Conservation (phyloP, 2,888 invertebrate genomes). For the Drosophila crucigera region DNA sequence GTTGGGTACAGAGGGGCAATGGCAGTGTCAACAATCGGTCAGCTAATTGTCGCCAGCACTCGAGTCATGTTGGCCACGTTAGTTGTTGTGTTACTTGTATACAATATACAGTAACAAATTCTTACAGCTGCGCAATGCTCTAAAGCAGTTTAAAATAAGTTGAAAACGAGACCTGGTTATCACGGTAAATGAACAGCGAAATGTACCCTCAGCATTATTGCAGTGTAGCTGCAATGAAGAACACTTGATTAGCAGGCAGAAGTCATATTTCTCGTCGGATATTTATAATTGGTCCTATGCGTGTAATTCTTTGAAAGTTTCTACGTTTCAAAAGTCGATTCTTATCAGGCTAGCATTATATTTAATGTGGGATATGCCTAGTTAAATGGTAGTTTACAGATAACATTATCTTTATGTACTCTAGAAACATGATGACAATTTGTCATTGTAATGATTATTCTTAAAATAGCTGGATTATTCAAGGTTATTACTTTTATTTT, state of each 20-base stretch:
- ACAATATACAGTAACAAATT: conserved; percentile 1
- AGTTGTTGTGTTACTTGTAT: conserved; percentile 11
- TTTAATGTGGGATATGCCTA: background rate
- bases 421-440: background rate
- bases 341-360: background rate
- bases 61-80: conserved; percentile 41
- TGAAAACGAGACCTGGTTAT: background rate
- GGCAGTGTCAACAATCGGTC: conserved; percentile 53
- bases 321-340: background rate
- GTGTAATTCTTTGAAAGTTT: background rate
- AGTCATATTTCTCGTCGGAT: no score
- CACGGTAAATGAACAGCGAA: background rate
- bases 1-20: background rate
- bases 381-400: background rate
- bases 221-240: background rate
- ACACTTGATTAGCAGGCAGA: background rate
- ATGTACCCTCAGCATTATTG: background rate
- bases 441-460: background rate
- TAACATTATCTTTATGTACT: background rate
- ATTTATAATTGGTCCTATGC: background rate
- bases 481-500: background rate
- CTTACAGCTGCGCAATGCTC: conserved; percentile 1
- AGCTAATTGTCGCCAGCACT: conserved; percentile 67
- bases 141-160: background rate
- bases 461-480: background rate